phyloP scores from a whole-genome alignment of 2,113 vertebrate species.

The Xerus inauris region DNA sequence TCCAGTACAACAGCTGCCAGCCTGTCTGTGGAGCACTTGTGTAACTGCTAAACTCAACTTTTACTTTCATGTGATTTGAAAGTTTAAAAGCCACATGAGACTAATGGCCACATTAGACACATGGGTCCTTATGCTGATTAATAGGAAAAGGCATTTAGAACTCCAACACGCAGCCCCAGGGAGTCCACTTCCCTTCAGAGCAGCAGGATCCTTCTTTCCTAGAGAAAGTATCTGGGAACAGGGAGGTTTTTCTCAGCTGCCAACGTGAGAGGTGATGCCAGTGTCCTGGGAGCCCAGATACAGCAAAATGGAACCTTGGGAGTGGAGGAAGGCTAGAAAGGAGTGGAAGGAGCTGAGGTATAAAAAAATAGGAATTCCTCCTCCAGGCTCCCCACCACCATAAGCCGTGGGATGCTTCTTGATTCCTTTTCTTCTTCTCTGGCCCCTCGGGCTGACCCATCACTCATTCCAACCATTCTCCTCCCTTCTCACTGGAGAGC shows the following conservation, averaged over 20 bases:
- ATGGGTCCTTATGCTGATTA: neutral
- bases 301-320: neutral
- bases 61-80: neutral
- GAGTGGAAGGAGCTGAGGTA: neutral
- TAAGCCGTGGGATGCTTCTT: neutral
- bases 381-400: neutral
- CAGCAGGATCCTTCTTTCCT: neutral
- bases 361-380: neutral
- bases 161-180: neutral
- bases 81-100: neutral
- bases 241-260: neutral
- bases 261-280: neutral
- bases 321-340: neutral
- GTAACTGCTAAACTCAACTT: neutral
- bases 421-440: neutral
- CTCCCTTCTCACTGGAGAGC: neutral
- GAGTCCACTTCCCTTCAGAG: neutral
- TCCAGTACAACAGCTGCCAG: accelerated
- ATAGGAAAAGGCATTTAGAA: neutral
- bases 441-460: neutral
- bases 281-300: neutral
- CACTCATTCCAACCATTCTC: neutral
- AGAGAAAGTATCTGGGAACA: neutral
- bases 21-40: neutral
- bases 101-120: neutral